Conservation (phyloP, 2,797 vertebrate genomes). For the Cyprinella venusta region DNA sequence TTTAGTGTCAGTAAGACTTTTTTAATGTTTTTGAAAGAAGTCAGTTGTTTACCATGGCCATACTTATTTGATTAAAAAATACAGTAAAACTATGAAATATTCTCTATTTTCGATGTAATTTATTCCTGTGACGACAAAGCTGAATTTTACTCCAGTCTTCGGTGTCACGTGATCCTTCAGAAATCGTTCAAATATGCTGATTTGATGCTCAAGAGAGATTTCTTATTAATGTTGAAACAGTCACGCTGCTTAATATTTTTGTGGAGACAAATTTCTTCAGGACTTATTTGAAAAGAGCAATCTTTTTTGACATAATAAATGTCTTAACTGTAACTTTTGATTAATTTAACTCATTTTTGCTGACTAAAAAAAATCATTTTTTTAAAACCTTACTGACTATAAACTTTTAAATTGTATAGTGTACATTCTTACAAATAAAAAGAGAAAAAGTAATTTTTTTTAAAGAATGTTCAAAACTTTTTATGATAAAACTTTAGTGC, state of each 20-base stretch:
- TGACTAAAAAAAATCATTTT: background rate
- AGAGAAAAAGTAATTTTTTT: background rate
- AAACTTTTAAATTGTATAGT: background rate
- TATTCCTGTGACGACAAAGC: background rate
- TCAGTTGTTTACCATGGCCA: background rate
- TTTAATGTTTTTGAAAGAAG: background rate
- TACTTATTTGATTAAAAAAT: background rate
- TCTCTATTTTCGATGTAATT: background rate
- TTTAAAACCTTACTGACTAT: background rate
- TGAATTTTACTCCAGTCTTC: background rate
- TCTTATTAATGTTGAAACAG: background rate
- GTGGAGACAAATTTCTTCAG: background rate
- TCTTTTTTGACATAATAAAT: background rate
- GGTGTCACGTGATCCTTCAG: background rate
- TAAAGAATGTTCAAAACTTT: background rate
- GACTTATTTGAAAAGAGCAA: background rate
- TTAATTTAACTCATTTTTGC: background rate
- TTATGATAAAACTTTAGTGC: background rate
- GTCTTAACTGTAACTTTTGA: background rate
- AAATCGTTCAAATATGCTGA: constrained; percentile 4
- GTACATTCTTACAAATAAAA: background rate
- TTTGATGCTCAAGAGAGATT: background rate
- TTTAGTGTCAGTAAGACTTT: background rate
- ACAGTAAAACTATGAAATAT: background rate
- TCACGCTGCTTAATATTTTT: background rate